A percentile compares a stretch with the other conserved stretches of the same genome.
These are phyloP conservation scores for Aphodius granarius DNA, from an alignment of 2,888 invertebrate species.

Conservation along the genomic window DNA sequence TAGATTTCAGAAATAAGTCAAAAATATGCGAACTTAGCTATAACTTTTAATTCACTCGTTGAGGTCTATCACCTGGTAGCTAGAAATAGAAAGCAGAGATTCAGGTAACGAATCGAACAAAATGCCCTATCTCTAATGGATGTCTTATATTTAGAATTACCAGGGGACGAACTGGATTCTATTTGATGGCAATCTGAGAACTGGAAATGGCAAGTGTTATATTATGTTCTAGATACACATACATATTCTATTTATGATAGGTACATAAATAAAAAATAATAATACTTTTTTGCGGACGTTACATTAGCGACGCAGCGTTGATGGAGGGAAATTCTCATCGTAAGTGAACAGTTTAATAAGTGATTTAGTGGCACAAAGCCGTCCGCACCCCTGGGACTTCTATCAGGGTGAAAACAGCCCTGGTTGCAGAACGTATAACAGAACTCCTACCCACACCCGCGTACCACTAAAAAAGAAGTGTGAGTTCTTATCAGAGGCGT, in stretches of 20 bases:
- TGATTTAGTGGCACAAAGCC: constrained; percentile 53
- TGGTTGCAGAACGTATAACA: constrained; percentile 38
- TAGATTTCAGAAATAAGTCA: too few species aligned
- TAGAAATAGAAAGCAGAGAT: too few species aligned
- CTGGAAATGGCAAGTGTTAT: background rate
- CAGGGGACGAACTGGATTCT: background rate
- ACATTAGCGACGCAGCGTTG: background rate
- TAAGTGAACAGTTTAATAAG: constrained; percentile 46
- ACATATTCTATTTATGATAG: too few species aligned
- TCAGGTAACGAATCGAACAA: too few species aligned
- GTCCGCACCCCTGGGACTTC: constrained; percentile 45
- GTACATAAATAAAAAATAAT: too few species aligned
- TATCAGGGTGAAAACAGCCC: constrained; percentile 53
- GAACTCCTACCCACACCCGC: constrained; percentile 30
- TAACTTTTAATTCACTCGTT: too few species aligned
- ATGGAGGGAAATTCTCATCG: background rate
- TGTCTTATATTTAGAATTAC: background rate
- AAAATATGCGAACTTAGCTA: too few species aligned
- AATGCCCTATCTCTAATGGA: too few species aligned
- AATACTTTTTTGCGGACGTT: too few species aligned
- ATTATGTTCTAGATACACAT: too few species aligned
- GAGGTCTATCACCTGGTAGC: too few species aligned
- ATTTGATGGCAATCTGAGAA: too few species aligned
- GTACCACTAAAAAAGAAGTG: constrained; percentile 1
- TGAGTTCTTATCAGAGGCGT: constrained; percentile 20